Evolutionary conservation across 2,797 vertebrate genomes (phyloP).

Genomic region (Semotilus atromaculatus): DNA sequence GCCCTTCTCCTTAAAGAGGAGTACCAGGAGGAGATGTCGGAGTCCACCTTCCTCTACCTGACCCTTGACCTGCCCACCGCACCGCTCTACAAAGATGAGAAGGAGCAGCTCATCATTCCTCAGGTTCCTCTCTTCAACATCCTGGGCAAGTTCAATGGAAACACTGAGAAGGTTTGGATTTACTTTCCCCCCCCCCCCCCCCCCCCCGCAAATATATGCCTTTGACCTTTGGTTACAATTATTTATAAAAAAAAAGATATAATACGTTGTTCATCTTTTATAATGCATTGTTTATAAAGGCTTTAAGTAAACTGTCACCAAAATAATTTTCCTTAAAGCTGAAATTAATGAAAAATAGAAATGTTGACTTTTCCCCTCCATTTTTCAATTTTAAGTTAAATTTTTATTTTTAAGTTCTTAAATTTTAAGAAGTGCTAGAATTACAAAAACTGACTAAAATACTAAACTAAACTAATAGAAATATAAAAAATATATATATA

Average conservation of each 20-base stretch:
- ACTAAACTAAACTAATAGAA: too few species aligned
- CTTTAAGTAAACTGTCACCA: not conserved
- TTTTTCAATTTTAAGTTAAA: too few species aligned
- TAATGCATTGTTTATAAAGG: not conserved
- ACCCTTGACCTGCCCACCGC: slow-evolving; percentile 96
- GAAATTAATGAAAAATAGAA: not conserved
- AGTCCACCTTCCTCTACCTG: slow-evolving; percentile 94
- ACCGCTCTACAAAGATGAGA: slow-evolving; percentile 97
- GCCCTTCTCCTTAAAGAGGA: slow-evolving; percentile 88
- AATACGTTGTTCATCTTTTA: not conserved
- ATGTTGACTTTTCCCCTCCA: too few species aligned
- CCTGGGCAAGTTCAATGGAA: slow-evolving; percentile 93
- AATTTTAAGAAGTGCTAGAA: too few species aligned
- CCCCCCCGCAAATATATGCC: not conserved
- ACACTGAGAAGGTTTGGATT: slow-evolving; percentile 85
- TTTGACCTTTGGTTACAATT: not conserved
- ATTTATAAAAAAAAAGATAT: not conserved
- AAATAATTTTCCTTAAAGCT: not conserved
- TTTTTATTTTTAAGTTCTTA: too few species aligned
- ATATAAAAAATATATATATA: too few species aligned
- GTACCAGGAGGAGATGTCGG: slow-evolving; percentile 94
- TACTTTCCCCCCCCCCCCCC: not conserved
- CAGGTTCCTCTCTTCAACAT: slow-evolving; percentile 98
- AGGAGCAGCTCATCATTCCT: slow-evolving; percentile 97
- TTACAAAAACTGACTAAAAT: not conserved